Evolutionary conservation across 2,113 vertebrate genomes (phyloP).

Genomic region (Microtus montanus): DNA sequence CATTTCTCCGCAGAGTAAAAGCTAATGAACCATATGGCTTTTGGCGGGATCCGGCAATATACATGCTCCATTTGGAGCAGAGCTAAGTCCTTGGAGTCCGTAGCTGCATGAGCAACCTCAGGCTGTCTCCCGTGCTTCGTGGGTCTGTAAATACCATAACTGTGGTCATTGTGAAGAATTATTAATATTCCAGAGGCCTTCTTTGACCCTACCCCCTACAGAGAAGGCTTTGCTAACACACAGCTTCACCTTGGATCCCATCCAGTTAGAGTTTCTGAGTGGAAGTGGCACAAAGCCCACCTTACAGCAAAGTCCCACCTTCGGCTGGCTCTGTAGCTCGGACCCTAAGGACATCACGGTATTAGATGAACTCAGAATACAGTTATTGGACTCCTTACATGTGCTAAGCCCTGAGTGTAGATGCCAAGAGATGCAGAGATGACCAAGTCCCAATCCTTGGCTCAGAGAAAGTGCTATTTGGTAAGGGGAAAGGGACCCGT

Average conservation of each 20-base stretch:
- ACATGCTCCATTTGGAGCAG: conserved; percentile 83
- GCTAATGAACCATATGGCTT: conserved; percentile 82
- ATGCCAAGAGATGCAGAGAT: background rate
- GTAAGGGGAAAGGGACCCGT: background rate
- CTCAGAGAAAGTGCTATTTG: background rate
- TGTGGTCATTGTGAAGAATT: conserved; percentile 77
- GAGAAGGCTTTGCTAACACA: conserved; percentile 47
- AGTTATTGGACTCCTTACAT: background rate
- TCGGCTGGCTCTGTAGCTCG: background rate
- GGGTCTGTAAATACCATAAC: conserved; percentile 78
- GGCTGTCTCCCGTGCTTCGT: conserved; percentile 71
- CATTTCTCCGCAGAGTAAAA: conserved; percentile 84
- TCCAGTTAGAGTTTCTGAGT: conserved; percentile 60
- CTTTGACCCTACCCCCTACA: conserved; percentile 62
- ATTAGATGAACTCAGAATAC: conserved; percentile 42
- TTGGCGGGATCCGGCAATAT: conserved; percentile 80
- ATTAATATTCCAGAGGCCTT: conserved; percentile 73
- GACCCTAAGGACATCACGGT: conserved; percentile 28
- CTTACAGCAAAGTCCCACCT: conserved; percentile 48
- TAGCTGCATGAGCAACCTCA: conserved; percentile 74
- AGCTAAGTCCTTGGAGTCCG: conserved; percentile 80
- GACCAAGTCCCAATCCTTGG: background rate
- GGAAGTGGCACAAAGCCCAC: conserved; percentile 22
- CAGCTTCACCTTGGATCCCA: background rate
- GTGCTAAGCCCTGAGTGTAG: background rate